Percentiles rank a stretch among this genome's conserved stretches.
Conservation (phyloP, 2,797 vertebrate species). For the Mareca penelope region DNA sequence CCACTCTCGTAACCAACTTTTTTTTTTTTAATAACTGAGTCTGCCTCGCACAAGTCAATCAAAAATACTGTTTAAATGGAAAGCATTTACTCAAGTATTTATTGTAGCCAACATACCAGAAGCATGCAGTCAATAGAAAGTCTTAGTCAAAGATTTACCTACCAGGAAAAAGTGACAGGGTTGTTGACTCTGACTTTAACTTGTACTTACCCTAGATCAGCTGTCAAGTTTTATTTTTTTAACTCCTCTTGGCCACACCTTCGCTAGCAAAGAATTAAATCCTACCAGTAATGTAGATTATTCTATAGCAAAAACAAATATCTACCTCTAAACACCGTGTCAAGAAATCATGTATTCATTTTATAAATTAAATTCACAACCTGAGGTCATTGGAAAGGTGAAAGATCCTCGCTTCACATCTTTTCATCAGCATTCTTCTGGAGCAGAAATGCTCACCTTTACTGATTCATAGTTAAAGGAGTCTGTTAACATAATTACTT, state of each 20-base stretch:
- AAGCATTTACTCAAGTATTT: conserved; percentile 41
- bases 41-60: conserved; percentile 35
- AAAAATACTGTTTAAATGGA: conserved; percentile 26
- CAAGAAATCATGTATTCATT: conserved; percentile 54
- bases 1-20: background rate
- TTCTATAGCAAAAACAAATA: conserved; percentile 25
- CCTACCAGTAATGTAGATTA: conserved; percentile 74
- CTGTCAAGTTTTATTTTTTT: conserved; percentile 87
- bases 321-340: conserved; percentile 30
- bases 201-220: conserved; percentile 92
- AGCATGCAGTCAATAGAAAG: conserved; percentile 78
- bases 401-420: background rate
- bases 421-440: background rate
- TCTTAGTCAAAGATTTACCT: conserved; percentile 82
- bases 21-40: background rate
- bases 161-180: conserved; percentile 83
- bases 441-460: background rate
- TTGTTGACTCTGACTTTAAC: conserved; percentile 83
- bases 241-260: conserved; percentile 78
- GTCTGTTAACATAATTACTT: background rate
- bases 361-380: background rate
- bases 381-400: background rate
- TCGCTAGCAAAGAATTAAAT: conserved; percentile 81
- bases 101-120: conserved; percentile 34
- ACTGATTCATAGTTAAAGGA: background rate